A percentile compares a stretch with the other conserved stretches of the same genome.
Conservation (phyloP, 2,113 vertebrate species). For the Mixornis gularis region DNA sequence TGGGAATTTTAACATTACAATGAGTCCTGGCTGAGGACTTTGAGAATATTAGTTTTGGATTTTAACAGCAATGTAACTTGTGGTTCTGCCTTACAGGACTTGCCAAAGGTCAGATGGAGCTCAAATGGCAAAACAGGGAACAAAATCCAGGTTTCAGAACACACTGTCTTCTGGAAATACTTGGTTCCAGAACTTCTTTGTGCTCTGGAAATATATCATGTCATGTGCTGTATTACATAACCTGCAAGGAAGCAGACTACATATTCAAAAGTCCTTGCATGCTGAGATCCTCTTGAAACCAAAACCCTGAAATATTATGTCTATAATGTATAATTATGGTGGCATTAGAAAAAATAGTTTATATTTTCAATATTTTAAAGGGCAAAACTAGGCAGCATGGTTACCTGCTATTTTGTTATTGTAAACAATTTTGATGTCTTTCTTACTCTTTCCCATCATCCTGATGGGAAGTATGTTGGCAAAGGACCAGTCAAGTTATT, state of each 20-base stretch:
- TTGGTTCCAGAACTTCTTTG: neutral
- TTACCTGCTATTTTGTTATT: neutral
- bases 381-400: neutral
- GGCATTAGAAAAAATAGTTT: neutral
- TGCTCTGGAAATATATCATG: neutral
- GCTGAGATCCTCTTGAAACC: neutral
- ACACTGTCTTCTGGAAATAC: neutral
- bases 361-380: neutral
- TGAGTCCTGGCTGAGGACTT: neutral
- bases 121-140: neutral
- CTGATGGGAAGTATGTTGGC: conserved; percentile 40
- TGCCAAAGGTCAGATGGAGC: neutral
- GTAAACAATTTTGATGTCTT: neutral
- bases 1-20: neutral
- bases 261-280: neutral
- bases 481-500: conserved; percentile 39
- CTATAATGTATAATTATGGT: neutral
- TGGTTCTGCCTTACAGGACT: neutral
- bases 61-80: neutral
- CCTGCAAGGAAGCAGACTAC: neutral
- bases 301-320: neutral
- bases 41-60: neutral
- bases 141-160: neutral
- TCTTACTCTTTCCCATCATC: neutral
- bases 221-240: neutral